phyloP scores from a whole-genome alignment of 2,797 vertebrate genomes.

The Notoglanidium macrostoma region DNA sequence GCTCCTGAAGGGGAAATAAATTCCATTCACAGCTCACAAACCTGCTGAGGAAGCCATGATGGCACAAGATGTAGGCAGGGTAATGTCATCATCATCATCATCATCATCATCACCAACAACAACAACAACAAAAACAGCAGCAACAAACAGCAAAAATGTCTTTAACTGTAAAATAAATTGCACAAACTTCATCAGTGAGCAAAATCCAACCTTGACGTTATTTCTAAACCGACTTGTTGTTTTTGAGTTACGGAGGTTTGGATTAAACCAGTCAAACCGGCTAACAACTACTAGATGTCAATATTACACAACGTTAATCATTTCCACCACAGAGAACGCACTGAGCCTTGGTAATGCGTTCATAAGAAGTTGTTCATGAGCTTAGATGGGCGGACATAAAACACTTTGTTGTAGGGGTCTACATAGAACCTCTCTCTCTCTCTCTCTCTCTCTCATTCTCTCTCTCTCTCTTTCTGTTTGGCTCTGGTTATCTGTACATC shows the following conservation, averaged over 20 bases:
- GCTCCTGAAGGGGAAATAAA: neutral
- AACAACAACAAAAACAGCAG: neutral
- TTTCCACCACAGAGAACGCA: neutral
- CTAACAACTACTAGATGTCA: neutral
- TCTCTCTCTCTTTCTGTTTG: neutral
- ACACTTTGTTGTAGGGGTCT: neutral
- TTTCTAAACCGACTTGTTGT: neutral
- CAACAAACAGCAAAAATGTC: no score
- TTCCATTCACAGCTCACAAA: neutral
- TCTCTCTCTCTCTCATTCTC: neutral
- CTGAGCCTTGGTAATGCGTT: neutral
- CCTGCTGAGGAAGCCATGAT: neutral
- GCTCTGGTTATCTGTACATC: neutral
- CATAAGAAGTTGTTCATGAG: no score
- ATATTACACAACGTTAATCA: neutral
- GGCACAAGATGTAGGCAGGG: neutral
- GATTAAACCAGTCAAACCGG: neutral
- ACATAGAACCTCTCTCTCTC: neutral
- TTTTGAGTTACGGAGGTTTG: neutral
- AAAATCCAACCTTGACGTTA: neutral
- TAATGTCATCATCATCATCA: neutral
- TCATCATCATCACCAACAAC: neutral
- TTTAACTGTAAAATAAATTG: neutral
- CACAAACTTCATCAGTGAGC: neutral
- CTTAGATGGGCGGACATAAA: no score